A percentile compares a stretch with the other conserved stretches of the same genome.
These are phyloP conservation scores for Pristiophorus japonicus DNA, from an alignment of 2,113 vertebrate genomes.

Conservation along the genomic window DNA sequence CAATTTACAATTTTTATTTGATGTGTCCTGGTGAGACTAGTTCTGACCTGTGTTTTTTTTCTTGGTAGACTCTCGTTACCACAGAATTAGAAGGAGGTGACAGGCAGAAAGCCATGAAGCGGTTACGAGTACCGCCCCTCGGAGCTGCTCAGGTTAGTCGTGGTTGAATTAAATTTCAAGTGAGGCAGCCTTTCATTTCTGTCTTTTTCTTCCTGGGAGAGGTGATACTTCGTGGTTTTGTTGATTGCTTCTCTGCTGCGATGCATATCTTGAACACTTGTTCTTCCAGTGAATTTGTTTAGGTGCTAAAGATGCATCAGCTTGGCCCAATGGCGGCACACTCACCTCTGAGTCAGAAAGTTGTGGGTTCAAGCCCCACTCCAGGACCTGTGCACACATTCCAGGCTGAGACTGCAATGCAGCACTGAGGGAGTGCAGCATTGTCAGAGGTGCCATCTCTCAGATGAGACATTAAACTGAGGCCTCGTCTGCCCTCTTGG, in stretches of 20 bases:
- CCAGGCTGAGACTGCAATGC: too few species aligned
- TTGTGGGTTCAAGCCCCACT: background rate
- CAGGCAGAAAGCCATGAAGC: conserved; percentile 96
- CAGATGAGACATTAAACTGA: background rate
- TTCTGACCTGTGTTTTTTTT: conserved; percentile 41
- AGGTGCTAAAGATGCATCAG: background rate
- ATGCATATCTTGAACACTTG: background rate
- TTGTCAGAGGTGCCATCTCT: background rate
- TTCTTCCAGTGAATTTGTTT: background rate
- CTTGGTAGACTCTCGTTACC: conserved; percentile 78
- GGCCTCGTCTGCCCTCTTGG: background rate
- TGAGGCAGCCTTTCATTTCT: background rate
- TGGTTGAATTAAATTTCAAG: background rate
- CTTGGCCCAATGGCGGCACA: background rate
- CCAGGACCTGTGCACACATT: background rate
- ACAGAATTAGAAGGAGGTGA: conserved; percentile 94
- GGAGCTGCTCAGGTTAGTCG: conserved; percentile 88
- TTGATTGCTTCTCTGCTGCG: too few species aligned
- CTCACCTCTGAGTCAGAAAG: background rate
- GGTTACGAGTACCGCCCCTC: conserved; percentile 89
- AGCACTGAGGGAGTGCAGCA: background rate
- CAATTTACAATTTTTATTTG: background rate
- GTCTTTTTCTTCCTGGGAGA: background rate
- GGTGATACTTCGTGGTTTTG: background rate
- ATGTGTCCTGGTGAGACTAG: background rate